A percentile compares a stretch with the other conserved stretches of the same genome.
These are phyloP conservation scores for Diploptera punctata DNA, from an alignment of 2,888 invertebrate species.

Conservation along the genomic window DNA sequence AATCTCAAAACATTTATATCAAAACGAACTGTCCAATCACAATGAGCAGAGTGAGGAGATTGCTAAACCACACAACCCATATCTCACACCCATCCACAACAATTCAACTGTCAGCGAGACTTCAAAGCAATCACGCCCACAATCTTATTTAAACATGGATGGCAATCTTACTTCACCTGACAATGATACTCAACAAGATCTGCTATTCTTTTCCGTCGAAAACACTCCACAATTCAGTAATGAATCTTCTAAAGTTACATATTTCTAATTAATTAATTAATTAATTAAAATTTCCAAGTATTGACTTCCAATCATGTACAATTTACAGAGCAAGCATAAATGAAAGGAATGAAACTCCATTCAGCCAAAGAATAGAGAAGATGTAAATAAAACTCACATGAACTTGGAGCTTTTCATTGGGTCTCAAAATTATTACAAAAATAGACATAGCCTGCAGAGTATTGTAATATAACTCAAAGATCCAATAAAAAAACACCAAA, in stretches of 20 bases:
- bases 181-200: slow-evolving; percentile 15
- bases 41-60: no score
- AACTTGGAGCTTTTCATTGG: no score
- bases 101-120: no score
- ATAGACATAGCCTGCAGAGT: no score
- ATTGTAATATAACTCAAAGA: no score
- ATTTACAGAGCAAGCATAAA: no score
- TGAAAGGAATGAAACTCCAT: no score
- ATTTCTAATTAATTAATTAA: slow-evolving; percentile 20
- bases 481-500: no score
- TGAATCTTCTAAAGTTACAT: slow-evolving; percentile 23
- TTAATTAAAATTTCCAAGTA: neutral
- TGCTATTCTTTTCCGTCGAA: neutral
- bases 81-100: slow-evolving; percentile 33
- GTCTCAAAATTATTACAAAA: no score
- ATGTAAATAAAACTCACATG: no score
- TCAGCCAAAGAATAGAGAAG: no score
- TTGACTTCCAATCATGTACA: neutral
- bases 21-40: neutral
- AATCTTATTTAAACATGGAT: slow-evolving; percentile 7
- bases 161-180: neutral
- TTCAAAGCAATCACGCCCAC: neutral
- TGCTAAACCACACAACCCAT: slow-evolving; percentile 6
- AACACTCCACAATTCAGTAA: slow-evolving; percentile 1
- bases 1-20: neutral